Percentiles rank a stretch among this genome's conserved stretches.
Evolutionary conservation across 2,888 invertebrate species (phyloP).

Genomic region (Polydrusus cervinus): DNA sequence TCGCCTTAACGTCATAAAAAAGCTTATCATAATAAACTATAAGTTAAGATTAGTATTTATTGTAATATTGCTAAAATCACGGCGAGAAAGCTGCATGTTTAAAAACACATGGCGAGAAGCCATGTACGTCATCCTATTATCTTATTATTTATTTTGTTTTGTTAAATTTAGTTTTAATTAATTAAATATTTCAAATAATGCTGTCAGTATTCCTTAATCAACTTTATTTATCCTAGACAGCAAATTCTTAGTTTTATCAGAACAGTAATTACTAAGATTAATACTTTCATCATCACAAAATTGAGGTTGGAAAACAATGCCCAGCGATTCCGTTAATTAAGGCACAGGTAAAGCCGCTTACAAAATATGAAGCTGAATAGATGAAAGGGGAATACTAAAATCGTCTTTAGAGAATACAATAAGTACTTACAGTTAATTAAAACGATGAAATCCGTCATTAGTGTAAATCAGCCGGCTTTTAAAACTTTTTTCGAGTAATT

Average conservation of each 20-base stretch:
- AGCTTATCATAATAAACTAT: no score
- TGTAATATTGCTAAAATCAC: no score
- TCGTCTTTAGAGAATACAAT: conserved; percentile 14
- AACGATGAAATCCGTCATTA: conserved; percentile 8
- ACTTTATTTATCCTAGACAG: no score
- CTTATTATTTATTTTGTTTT: no score
- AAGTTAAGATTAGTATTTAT: no score
- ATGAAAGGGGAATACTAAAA: conserved; percentile 8
- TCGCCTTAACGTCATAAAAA: no score
- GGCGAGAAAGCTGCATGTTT: no score
- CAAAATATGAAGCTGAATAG: conserved; percentile 14
- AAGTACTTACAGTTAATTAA: conserved; percentile 17
- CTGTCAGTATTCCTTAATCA: no score
- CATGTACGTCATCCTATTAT: no score
- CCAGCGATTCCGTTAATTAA: conserved; percentile 21
- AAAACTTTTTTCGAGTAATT: not conserved
- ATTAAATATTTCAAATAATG: no score
- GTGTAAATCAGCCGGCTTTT: not conserved
- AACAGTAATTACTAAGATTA: conserved; percentile 5
- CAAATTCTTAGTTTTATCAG: not conserved
- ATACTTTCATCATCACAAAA: conserved; percentile 4
- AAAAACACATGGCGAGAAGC: no score
- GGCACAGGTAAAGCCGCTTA: conserved; percentile 24
- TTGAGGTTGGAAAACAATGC: conserved; percentile 20
- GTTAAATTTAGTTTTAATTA: no score